Percentiles rank a stretch among this genome's conserved stretches.
These are phyloP conservation scores for Sus cebifrons DNA, from an alignment of 2,797 vertebrate species.

Conservation along the genomic window DNA sequence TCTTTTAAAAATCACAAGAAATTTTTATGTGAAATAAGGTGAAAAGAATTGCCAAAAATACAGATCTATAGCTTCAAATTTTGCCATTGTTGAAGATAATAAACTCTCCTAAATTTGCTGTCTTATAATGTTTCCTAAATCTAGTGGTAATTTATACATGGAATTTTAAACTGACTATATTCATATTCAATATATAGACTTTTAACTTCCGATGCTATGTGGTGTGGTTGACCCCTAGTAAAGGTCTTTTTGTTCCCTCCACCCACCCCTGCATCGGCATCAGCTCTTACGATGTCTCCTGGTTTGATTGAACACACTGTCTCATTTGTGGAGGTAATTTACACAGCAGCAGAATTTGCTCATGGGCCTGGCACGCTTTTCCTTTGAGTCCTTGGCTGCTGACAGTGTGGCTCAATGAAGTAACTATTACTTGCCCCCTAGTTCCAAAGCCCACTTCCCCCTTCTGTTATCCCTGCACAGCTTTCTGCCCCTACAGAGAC, in stretches of 20 bases:
- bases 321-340: not conserved
- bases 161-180: not conserved
- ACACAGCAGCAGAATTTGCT: not conserved
- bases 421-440: not conserved
- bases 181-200: not conserved
- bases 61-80: not conserved
- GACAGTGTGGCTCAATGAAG: not conserved
- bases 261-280: not conserved
- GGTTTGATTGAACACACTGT: not conserved
- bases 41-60: not conserved
- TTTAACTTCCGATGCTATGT: not conserved
- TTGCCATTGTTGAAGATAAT: not conserved
- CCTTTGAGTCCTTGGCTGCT: not conserved
- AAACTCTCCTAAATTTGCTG: not conserved
- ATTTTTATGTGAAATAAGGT: not conserved
- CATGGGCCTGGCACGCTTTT: not conserved
- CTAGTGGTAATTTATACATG: not conserved
- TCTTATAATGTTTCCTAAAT: not conserved
- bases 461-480: not conserved
- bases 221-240: not conserved
- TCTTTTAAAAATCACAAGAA: slow-evolving; percentile 4
- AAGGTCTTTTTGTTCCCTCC: not conserved
- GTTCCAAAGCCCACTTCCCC: not conserved
- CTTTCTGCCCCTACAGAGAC: not conserved
- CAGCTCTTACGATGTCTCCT: not conserved